Conservation (phyloP, 2,113 vertebrate species). For the Pachypanchax playfairii region DNA sequence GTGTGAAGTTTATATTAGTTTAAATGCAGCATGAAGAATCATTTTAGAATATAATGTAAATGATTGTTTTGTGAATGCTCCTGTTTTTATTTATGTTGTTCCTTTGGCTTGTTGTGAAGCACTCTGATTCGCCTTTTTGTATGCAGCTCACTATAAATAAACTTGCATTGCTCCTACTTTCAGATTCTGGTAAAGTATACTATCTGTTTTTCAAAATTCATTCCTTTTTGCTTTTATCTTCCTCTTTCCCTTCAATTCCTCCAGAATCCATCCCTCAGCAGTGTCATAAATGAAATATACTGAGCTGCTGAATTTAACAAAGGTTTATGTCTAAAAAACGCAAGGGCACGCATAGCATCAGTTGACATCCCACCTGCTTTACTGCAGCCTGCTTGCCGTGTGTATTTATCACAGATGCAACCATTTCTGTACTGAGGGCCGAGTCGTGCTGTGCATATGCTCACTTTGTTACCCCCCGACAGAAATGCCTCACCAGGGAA, state of each 20-base stretch:
- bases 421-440: conserved; percentile 48
- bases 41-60: background rate
- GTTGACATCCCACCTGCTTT: conserved; percentile 54
- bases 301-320: conserved; percentile 42
- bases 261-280: conserved; percentile 30
- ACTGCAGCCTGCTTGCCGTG: conserved; percentile 45
- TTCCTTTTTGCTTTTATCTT: conserved; percentile 25
- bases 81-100: background rate
- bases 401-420: conserved; percentile 66
- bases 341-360: conserved; percentile 54
- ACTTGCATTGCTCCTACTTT: background rate
- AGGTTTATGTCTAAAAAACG: conserved; percentile 48
- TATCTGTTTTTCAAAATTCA: conserved; percentile 10
- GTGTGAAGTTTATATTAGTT: no score
- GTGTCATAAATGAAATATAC: conserved; percentile 45
- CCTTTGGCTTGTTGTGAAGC: background rate
- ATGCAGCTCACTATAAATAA: background rate
- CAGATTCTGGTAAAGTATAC: conserved; percentile 25
- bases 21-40: no score
- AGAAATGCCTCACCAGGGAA: conserved; percentile 69
- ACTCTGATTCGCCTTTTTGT: background rate
- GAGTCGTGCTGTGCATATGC: conserved; percentile 58
- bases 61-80: no score
- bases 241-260: background rate
- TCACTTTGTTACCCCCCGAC: conserved; percentile 70